These are phyloP conservation scores for Salpingus planirostris DNA, from an alignment of 2,888 invertebrate genomes.

Conservation along the genomic window DNA sequence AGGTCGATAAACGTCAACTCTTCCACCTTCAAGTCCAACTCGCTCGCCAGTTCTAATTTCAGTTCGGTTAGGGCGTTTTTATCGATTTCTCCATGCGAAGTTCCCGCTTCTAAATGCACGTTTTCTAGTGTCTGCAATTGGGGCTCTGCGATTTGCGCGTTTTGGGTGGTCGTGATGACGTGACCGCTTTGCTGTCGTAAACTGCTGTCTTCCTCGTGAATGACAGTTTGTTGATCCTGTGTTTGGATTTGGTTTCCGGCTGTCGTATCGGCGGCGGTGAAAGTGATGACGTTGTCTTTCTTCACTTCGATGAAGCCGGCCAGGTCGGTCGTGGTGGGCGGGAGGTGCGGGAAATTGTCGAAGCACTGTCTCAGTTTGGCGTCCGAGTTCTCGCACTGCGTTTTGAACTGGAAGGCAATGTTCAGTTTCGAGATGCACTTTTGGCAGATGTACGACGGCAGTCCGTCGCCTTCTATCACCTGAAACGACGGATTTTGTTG, in stretches of 20 bases:
- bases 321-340: constrained; percentile 28
- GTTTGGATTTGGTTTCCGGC: constrained; percentile 5
- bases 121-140: constrained; percentile 22
- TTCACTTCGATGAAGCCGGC: constrained; percentile 33
- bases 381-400: constrained; percentile 39
- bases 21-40: constrained; percentile 25
- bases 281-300: constrained; percentile 19
- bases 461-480: constrained; percentile 38
- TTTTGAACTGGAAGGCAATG: constrained; percentile 40
- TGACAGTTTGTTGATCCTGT: neutral
- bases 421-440: constrained; percentile 39
- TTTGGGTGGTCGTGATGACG: neutral
- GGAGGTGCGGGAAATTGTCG: constrained; percentile 29
- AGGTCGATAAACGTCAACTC: too few relatives aligned
- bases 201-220: constrained; percentile 1
- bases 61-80: constrained; percentile 25
- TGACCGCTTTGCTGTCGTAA: constrained; percentile 10
- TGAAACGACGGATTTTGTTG: constrained; percentile 25
- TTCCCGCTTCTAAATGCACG: constrained; percentile 23
- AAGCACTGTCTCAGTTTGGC: constrained; percentile 37
- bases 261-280: neutral
- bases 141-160: constrained; percentile 11
- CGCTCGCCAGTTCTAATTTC: constrained; percentile 28
- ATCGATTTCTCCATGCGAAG: constrained; percentile 21
- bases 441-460: constrained; percentile 39